A percentile compares a stretch with the other conserved stretches of the same genome.
Evolutionary conservation across 2,113 vertebrate species (phyloP).

Genomic region (Oenanthe oenanthe): DNA sequence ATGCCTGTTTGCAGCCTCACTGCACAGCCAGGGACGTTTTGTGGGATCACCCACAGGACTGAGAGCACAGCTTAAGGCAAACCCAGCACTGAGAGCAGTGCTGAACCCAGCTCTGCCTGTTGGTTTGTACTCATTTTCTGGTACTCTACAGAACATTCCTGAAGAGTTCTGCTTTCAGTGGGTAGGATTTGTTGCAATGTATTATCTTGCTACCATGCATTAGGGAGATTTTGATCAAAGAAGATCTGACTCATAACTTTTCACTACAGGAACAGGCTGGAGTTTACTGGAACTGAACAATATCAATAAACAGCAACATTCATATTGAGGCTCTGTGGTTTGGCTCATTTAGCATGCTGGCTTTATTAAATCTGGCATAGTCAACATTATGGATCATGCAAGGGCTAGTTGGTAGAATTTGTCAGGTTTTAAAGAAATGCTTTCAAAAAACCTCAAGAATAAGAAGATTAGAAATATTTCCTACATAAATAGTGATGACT

Average conservation of each 20-base stretch:
- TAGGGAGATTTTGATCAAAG: neutral
- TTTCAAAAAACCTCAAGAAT: neutral
- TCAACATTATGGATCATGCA: neutral
- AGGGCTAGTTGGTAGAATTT: neutral
- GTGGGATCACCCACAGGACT: neutral
- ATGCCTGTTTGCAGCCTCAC: neutral
- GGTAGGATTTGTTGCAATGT: neutral
- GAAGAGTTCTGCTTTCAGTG: neutral
- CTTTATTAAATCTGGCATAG: neutral
- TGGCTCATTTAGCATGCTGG: neutral
- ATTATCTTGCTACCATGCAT: neutral
- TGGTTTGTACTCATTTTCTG: neutral
- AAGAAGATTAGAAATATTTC: neutral
- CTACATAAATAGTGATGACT: neutral
- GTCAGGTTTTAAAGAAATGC: neutral
- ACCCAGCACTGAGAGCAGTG: neutral
- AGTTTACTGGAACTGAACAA: constrained; percentile 8
- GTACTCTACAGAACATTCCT: neutral
- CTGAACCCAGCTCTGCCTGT: neutral
- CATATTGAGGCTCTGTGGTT: neutral
- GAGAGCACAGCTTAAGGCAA: neutral
- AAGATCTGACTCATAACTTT: neutral
- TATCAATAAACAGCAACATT: neutral
- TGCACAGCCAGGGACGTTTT: fast-evolving
- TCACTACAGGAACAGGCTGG: neutral